These are phyloP conservation scores for Exocentrus adspersus DNA, from an alignment of 2,888 invertebrate genomes.

Conservation along the genomic window DNA sequence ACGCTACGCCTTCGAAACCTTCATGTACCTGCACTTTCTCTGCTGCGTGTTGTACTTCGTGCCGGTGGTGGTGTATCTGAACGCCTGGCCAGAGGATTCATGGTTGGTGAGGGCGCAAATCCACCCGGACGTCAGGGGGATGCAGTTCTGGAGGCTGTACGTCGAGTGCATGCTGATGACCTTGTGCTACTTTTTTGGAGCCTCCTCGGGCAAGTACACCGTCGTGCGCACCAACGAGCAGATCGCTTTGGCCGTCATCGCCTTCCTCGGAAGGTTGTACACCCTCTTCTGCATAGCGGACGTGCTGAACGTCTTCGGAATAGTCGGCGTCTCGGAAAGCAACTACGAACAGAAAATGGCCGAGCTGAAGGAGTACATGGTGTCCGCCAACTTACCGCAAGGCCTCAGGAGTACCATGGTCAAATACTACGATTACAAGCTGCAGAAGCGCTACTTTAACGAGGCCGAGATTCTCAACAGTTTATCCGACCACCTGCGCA, in stretches of 20 bases:
- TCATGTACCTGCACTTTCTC: background rate
- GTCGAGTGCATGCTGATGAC: constrained; percentile 36
- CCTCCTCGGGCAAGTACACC: constrained; percentile 42
- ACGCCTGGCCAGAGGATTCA: background rate
- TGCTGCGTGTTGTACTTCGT: background rate
- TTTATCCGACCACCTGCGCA: constrained; percentile 56
- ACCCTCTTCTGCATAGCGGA: constrained; percentile 47
- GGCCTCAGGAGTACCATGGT: constrained; percentile 63
- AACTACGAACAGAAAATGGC: constrained; percentile 64
- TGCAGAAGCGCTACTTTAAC: constrained; percentile 66
- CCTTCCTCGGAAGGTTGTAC: constrained; percentile 48
- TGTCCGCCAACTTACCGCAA: constrained; percentile 65
- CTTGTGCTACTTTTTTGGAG: constrained; percentile 51
- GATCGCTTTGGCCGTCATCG: constrained; percentile 43
- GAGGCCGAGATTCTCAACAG: constrained; percentile 59
- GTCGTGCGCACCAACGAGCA: constrained; percentile 40
- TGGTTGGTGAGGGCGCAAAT: background rate
- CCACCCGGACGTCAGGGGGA: background rate
- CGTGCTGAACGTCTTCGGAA: constrained; percentile 50
- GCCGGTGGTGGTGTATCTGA: background rate
- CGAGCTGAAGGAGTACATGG: constrained; percentile 66
- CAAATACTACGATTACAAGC: constrained; percentile 66
- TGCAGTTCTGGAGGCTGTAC: background rate
- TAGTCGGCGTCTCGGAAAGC: constrained; percentile 56
- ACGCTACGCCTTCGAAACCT: background rate